phyloP scores from a whole-genome alignment of 37 sponge, comb jelly and placozoan genomes.

The Cliona cf. orientalis region DNA sequence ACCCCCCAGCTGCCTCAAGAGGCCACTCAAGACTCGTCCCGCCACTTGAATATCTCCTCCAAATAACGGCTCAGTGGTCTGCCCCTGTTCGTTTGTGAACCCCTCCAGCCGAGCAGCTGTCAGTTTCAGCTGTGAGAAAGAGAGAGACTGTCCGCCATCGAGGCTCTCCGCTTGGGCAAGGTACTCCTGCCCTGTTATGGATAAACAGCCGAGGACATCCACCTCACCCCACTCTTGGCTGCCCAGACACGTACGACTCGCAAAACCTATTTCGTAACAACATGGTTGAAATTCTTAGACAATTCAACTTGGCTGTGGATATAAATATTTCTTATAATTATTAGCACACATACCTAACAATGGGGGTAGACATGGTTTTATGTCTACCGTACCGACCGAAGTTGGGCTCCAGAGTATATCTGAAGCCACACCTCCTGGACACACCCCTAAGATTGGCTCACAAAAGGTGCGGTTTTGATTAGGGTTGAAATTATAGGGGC shows the following conservation, averaged over 20 bases:
- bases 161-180: not conserved
- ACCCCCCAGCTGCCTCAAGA: not conserved
- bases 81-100: not conserved
- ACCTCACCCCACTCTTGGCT: slow-evolving; percentile 22
- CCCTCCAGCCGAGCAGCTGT: not conserved
- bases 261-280: slow-evolving; percentile 10
- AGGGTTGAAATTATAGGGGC: slow-evolving; percentile 59
- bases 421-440: slow-evolving; percentile 22
- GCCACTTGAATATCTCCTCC: slow-evolving; percentile 32
- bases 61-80: not conserved
- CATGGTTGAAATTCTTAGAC: not conserved
- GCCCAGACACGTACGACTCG: slow-evolving; percentile 11
- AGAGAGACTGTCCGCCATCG: not conserved
- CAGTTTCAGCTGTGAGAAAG: not conserved
- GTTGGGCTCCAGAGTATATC: slow-evolving; percentile 43
- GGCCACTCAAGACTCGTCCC: slow-evolving; percentile 8
- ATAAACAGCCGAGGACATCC: slow-evolving; percentile 25
- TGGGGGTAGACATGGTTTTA: slow-evolving; percentile 29
- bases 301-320: not conserved
- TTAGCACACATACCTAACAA: slow-evolving; percentile 25
- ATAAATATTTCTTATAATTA: not conserved
- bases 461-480: slow-evolving; percentile 1
- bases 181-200: slow-evolving; percentile 6
- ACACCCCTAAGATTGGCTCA: not conserved
- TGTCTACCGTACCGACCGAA: not conserved